A percentile compares a stretch with the other conserved stretches of the same genome.
Conservation (phyloP, 2,888 invertebrate species). For the Sipunculus nudus region DNA sequence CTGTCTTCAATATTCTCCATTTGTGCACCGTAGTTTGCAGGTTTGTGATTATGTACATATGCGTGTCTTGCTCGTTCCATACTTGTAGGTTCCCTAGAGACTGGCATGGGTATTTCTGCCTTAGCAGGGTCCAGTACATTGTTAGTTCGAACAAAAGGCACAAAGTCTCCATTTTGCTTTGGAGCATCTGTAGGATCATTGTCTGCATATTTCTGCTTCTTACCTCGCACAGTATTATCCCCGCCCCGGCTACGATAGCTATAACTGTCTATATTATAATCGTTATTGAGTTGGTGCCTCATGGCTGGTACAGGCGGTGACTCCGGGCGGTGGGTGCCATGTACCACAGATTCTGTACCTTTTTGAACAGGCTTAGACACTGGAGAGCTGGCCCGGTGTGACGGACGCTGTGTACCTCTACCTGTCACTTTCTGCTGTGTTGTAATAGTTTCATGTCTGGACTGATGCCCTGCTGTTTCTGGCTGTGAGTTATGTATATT, state of each 20-base stretch:
- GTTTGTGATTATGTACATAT: constrained; percentile 56
- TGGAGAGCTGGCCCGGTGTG: too few relatives aligned
- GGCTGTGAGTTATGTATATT: constrained; percentile 8
- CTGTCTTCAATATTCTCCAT: constrained; percentile 43
- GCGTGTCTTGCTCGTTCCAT: constrained; percentile 55
- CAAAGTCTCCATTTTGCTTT: constrained; percentile 49
- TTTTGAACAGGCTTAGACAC: background rate
- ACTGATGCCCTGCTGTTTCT: background rate
- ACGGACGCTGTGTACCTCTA: too few relatives aligned
- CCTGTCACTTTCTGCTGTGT: too few relatives aligned
- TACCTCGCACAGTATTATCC: too few relatives aligned
- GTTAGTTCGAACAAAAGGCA: constrained; percentile 61
- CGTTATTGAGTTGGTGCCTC: too few relatives aligned
- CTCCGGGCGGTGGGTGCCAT: background rate
- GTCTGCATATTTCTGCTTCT: constrained; percentile 30
- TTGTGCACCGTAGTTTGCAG: constrained; percentile 55
- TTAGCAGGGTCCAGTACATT: constrained; percentile 61
- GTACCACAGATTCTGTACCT: background rate
- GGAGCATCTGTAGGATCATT: constrained; percentile 31
- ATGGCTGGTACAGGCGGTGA: constrained; percentile 34
- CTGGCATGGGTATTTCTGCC: constrained; percentile 56
- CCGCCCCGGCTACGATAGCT: too few relatives aligned
- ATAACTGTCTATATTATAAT: too few relatives aligned
- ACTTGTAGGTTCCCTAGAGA: constrained; percentile 59
- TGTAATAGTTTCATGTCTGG: too few relatives aligned